Conservation (phyloP, 2,888 invertebrate species). For the Caenorhabditis auriculariae region DNA sequence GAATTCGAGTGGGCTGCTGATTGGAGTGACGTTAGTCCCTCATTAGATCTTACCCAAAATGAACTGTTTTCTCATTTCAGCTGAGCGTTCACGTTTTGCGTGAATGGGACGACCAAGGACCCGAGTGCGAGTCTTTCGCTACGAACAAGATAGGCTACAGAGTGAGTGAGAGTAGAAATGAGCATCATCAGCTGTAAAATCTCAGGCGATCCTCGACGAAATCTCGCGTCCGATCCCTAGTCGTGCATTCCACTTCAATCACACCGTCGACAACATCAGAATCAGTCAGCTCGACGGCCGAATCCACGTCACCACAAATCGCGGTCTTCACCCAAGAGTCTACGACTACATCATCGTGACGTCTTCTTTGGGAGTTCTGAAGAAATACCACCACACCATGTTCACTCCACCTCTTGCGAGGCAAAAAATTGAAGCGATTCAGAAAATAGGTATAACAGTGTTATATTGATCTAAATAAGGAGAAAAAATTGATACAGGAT, state of each 20-base stretch:
- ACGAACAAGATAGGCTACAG: constrained; percentile 52
- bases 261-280: constrained; percentile 42
- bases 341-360: constrained; percentile 58
- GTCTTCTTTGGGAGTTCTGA: constrained; percentile 55
- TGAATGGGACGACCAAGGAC: constrained; percentile 54
- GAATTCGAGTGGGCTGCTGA: constrained; percentile 60
- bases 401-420: constrained; percentile 44
- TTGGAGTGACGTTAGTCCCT: constrained; percentile 40
- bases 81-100: constrained; percentile 51
- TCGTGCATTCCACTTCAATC: constrained; percentile 38
- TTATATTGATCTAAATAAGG: background rate
- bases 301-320: constrained; percentile 9
- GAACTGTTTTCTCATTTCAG: constrained; percentile 19
- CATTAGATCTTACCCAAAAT: background rate
- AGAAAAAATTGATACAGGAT: constrained; percentile 22
- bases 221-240: constrained; percentile 30
- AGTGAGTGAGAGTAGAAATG: background rate
- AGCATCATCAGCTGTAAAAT: background rate
- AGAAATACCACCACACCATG: constrained; percentile 42
- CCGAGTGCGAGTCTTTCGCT: constrained; percentile 47
- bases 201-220: constrained; percentile 41
- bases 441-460: constrained; percentile 37
- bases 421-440: constrained; percentile 50
- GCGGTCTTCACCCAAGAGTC: constrained; percentile 13
- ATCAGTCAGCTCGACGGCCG: constrained; percentile 5